Evolutionary conservation across 2,888 invertebrate genomes (phyloP).

Genomic region (Mythimna loreyi): DNA sequence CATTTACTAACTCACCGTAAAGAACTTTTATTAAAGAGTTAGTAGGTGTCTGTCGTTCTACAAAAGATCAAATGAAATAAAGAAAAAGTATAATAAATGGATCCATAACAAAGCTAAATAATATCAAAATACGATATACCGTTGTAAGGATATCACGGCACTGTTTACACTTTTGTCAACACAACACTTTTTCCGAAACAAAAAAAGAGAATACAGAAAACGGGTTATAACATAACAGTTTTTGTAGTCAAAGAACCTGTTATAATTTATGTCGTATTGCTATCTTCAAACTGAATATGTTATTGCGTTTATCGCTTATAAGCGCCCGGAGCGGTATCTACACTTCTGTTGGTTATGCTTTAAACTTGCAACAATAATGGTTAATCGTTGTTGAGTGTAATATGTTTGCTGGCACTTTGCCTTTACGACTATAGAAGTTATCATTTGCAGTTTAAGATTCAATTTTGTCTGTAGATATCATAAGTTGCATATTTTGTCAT

Average conservation of each 20-base stretch:
- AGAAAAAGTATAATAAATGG: background rate
- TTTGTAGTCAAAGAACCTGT: constrained; percentile 52
- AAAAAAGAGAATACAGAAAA: constrained; percentile 27
- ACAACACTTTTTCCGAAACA: constrained; percentile 18
- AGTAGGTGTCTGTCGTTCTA: background rate
- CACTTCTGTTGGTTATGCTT: constrained; percentile 41
- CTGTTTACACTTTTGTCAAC: constrained; percentile 24
- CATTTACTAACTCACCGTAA: too few species aligned
- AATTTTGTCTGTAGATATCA: background rate
- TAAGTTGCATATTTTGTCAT: background rate
- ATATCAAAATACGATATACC: background rate
- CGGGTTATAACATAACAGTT: constrained; percentile 52
- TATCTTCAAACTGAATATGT: constrained; percentile 59
- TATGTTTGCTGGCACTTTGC: constrained; percentile 9
- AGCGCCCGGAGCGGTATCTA: constrained; percentile 39
- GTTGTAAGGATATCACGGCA: constrained; percentile 6
- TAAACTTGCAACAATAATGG: constrained; percentile 47
- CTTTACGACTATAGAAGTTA: background rate
- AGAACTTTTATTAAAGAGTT: background rate
- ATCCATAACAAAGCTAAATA: background rate
- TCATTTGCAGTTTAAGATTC: background rate
- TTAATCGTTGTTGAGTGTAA: constrained; percentile 37
- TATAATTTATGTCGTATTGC: constrained; percentile 56
- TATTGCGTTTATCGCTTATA: constrained; percentile 51
- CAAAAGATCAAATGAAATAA: background rate